phyloP scores from a whole-genome alignment of 2,113 vertebrate species.

The Sylvietta virens region DNA sequence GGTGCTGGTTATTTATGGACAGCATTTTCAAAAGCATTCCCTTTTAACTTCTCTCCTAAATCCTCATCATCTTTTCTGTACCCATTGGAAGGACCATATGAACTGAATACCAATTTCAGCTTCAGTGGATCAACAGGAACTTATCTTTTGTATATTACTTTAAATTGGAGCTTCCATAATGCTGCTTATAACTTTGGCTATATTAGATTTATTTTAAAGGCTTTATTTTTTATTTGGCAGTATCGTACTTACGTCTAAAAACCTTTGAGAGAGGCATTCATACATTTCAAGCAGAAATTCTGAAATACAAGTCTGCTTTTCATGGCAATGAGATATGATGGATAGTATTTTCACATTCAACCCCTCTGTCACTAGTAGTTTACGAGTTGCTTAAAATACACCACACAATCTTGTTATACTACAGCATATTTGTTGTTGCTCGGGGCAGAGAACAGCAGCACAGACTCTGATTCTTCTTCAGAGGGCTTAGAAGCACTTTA shows the following conservation, averaged over 20 bases:
- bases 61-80: neutral
- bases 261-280: neutral
- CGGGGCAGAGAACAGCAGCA: no score
- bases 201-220: neutral
- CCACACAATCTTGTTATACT: neutral
- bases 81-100: neutral
- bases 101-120: neutral
- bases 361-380: neutral
- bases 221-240: neutral
- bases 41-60: neutral
- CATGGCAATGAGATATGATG: neutral
- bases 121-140: neutral
- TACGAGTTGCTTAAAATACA: neutral
- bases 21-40: neutral
- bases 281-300: neutral
- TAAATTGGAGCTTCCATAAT: neutral
- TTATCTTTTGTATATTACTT: neutral
- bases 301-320: neutral
- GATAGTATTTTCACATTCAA: neutral
- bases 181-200: neutral
- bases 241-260: neutral
- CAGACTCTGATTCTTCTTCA: no score
- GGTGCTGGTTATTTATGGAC: neutral
- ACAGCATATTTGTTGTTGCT: no score
- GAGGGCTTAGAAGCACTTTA: no score